Percentiles rank a stretch among this genome's conserved stretches.
These are phyloP conservation scores for Corynorhinus townsendii DNA, from an alignment of 2,113 vertebrate genomes.

Conservation along the genomic window DNA sequence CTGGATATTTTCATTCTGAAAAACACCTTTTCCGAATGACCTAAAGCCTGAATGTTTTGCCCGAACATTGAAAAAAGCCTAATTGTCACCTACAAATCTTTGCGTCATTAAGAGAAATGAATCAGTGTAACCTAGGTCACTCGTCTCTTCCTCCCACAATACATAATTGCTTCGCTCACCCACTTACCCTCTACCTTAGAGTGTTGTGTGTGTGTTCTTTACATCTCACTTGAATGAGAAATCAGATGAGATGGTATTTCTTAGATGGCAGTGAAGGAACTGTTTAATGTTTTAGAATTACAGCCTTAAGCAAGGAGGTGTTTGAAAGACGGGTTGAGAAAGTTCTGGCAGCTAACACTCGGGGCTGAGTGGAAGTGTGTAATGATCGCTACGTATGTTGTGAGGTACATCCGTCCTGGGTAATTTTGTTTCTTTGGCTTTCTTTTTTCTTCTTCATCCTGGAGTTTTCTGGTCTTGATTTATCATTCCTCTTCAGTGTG, in stretches of 20 bases:
- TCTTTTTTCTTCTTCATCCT: neutral
- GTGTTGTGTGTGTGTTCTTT: neutral
- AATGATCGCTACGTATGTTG: neutral
- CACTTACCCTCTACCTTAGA: neutral
- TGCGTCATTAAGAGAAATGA: neutral
- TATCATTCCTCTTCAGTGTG: neutral
- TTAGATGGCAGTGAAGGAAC: neutral
- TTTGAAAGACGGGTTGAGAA: neutral
- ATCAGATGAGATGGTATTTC: neutral
- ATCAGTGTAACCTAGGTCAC: neutral
- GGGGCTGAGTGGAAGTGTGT: neutral
- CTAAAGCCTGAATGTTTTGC: neutral
- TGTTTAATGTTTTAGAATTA: neutral
- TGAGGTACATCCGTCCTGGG: neutral
- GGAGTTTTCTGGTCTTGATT: neutral
- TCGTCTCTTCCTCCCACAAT: neutral
- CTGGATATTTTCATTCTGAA: neutral
- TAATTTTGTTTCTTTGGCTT: neutral
- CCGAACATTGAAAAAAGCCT: neutral
- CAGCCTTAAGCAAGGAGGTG: neutral
- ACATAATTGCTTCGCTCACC: fast-evolving
- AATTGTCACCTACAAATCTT: neutral
- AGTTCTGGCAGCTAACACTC: neutral
- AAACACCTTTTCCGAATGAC: neutral
- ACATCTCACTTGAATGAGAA: neutral